Percentiles rank a stretch among this genome's conserved stretches.
These are phyloP conservation scores for Hirundo rustica DNA, from an alignment of 2,797 vertebrate species.

Conservation along the genomic window DNA sequence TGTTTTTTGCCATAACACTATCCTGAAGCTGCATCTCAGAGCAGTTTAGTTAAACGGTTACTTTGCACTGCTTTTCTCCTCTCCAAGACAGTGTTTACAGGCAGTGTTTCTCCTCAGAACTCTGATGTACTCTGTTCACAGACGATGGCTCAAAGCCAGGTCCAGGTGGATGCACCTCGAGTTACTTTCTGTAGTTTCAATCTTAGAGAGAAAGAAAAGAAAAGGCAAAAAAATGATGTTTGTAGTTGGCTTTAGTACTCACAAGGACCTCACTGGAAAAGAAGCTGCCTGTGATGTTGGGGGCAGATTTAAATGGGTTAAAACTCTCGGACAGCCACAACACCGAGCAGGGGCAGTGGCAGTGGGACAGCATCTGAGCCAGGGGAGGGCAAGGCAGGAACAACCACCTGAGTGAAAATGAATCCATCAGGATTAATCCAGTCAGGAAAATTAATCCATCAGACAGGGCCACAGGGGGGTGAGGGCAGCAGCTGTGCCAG, in stretches of 20 bases:
- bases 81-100: neutral
- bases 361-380: neutral
- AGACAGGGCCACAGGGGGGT: neutral
- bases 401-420: neutral
- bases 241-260: neutral
- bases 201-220: neutral
- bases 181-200: neutral
- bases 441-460: neutral
- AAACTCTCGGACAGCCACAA: neutral
- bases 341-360: rapidly evolving
- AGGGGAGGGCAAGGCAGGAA: neutral
- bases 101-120: neutral
- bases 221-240: neutral
- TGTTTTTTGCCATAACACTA: neutral
- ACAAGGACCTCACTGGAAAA: neutral
- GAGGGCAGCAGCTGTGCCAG: neutral
- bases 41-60: neutral
- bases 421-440: neutral
- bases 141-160: neutral
- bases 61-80: neutral
- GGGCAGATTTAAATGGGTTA: neutral
- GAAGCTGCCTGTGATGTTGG: neutral
- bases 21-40: neutral
- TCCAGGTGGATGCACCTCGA: neutral
- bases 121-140: neutral